Conservation (phyloP, 2,113 vertebrate species). For the Todiramphus saurophagus region DNA sequence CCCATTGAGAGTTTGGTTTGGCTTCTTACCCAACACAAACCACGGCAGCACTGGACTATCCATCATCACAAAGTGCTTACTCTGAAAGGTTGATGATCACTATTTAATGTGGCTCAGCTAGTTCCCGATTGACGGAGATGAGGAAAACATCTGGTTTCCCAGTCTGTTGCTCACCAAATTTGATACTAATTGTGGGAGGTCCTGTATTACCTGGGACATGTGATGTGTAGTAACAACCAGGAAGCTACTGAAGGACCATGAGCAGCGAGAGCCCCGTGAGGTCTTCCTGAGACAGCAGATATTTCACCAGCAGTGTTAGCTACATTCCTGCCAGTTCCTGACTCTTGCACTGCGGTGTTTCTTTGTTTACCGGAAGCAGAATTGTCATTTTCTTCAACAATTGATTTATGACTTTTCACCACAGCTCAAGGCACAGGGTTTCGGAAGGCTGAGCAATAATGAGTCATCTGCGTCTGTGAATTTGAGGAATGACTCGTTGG, state of each 20-base stretch:
- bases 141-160: not conserved
- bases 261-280: not conserved
- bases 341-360: accelerated
- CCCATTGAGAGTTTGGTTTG: not conserved
- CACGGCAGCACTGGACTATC: not conserved
- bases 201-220: not conserved
- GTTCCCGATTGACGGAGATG: constrained; percentile 20
- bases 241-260: not conserved
- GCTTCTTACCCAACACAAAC: not conserved
- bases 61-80: not conserved
- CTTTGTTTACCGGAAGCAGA: not conserved
- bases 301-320: not conserved
- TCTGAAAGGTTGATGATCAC: not conserved
- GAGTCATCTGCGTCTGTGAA: not conserved
- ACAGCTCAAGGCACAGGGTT: not conserved
- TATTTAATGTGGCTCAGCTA: constrained; percentile 1
- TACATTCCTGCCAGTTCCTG: not conserved
- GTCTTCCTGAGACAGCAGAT: not conserved
- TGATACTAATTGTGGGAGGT: not conserved
- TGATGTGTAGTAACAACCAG: not conserved
- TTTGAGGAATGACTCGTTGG: not conserved
- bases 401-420: not conserved
- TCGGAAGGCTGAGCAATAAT: not conserved
- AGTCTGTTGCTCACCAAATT: not conserved
- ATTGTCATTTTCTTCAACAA: not conserved